phyloP scores from a whole-genome alignment of 2,797 vertebrate species.

The Aulostomus chinensis region DNA sequence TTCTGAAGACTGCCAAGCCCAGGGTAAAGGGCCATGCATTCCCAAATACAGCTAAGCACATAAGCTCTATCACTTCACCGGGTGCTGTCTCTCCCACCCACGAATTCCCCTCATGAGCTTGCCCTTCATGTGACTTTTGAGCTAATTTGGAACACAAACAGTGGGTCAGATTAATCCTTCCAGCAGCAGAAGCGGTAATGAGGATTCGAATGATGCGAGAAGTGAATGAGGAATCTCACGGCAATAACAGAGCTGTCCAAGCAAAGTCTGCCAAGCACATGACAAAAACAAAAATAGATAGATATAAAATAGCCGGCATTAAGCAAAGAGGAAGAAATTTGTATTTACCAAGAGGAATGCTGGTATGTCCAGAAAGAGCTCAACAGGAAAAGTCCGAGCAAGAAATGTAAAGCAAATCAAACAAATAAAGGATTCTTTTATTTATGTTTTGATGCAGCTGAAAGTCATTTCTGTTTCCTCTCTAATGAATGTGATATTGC shows the following conservation, averaged over 20 bases:
- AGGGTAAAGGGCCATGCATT: slow-evolving; percentile 25
- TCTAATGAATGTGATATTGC: slow-evolving; percentile 58
- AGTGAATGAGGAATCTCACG: slow-evolving; percentile 25
- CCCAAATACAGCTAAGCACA: slow-evolving; percentile 47
- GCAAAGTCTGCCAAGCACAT: slow-evolving; percentile 6
- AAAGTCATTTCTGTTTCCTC: slow-evolving; percentile 30
- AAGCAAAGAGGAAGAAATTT: slow-evolving; percentile 12
- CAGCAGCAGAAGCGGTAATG: slow-evolving; percentile 48
- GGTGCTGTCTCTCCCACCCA: slow-evolving; percentile 38
- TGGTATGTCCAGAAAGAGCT: slow-evolving; percentile 16
- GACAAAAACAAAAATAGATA: background rate
- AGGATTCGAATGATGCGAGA: slow-evolving; percentile 40
- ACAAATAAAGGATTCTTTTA: slow-evolving; percentile 19
- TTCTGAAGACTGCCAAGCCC: slow-evolving; percentile 26
- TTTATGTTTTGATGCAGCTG: slow-evolving; percentile 29
- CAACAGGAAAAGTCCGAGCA: slow-evolving; percentile 1
- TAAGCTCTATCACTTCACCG: slow-evolving; percentile 35
- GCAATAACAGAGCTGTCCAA: slow-evolving; percentile 25
- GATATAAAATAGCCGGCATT: too few species aligned
- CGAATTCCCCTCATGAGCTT: slow-evolving; percentile 39
- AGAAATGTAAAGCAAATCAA: slow-evolving; percentile 12
- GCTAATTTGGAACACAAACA: slow-evolving; percentile 64
- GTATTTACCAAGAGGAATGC: slow-evolving; percentile 7
- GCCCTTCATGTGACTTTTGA: slow-evolving; percentile 65
- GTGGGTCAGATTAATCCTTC: slow-evolving; percentile 43